Base-by-base conservation (phyloP, 2,888 invertebrate genomes). In the Charanyca ferruginea region DNA sequence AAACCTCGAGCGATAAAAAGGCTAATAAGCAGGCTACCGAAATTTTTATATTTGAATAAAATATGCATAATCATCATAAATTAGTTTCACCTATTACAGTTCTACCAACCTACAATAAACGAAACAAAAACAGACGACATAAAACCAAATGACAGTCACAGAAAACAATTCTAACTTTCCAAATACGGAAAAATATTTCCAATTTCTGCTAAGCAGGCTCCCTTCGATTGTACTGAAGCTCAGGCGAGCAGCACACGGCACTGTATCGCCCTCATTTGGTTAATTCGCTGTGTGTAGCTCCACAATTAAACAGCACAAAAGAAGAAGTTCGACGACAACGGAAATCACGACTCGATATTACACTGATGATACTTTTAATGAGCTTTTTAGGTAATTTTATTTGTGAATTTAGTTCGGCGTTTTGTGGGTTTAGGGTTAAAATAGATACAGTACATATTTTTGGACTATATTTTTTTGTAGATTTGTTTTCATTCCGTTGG, bases 271-370 rank as follows among this genome's bases (percentile, higher is more conserved):
- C 92, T 94, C 93, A 94, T 95, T 95, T 94, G 94, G 91, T 93
- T 94, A 93, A 94, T 94, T 91, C 93, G 85, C 87, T 83, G 85
- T 83, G 83, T 86, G 89, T 84, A 85, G 89, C 85, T 87, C 89
- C 90, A 89, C 94, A 94, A 94, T 94, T 94, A 94, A 93, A 91
- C 90, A 87, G 82, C 79, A 91, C 90, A 93, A 93, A 92, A 92
- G 91, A 87, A 93, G 83, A 88, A 91, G 86, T 92, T 83, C 63
- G 77, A 55, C 65, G 55, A 74, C 87, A 84, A 84, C 86, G 89
- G 90, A 90, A 90, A 91, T 93, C 94, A 94, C 94, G 94, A 94
- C 91, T 85, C 85, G 81, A 84, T 91, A 92, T 91, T 92, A 92
- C 92, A 90, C 88, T 88, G 86, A 84, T 81, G 83, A 85, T 81